A percentile compares a stretch with the other conserved stretches of the same genome.
Conservation (phyloP, 2,888 invertebrate genomes). For the Halictus ligatus region DNA sequence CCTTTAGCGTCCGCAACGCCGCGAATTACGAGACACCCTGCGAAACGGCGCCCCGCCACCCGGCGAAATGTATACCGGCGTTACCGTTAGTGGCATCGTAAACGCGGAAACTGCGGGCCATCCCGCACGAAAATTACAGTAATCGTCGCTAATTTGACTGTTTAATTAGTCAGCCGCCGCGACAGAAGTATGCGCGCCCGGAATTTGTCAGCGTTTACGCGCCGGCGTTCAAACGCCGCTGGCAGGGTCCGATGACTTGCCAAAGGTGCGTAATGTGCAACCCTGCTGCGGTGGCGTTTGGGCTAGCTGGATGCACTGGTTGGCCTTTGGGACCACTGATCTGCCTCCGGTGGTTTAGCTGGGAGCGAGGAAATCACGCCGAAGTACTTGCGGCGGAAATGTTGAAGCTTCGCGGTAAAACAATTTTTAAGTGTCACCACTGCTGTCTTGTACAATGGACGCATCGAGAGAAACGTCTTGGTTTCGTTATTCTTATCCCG, state of each 20-base stretch:
- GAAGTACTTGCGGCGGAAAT: background rate
- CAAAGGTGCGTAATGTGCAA: background rate
- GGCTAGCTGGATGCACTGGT: background rate
- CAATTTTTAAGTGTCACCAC: background rate
- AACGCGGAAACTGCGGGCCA: constrained; percentile 44
- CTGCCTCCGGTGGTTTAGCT: background rate
- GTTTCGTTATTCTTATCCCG: background rate
- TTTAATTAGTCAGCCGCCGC: constrained; percentile 60
- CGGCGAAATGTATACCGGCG: constrained; percentile 43
- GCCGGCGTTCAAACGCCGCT: background rate
- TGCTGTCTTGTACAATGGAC: no score
- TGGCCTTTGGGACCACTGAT: background rate
- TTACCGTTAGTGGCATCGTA: constrained; percentile 44
- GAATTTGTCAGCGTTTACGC: constrained; percentile 39
- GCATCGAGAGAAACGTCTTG: background rate
- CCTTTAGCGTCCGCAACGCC: constrained; percentile 31
- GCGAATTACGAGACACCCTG: constrained; percentile 57
- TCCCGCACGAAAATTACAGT: constrained; percentile 62
- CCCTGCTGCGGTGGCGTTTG: background rate
- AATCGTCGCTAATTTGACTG: constrained; percentile 64
- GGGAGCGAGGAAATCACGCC: background rate
- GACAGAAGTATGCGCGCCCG: constrained; percentile 27
- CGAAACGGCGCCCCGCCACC: constrained; percentile 38
- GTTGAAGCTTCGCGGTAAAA: background rate
- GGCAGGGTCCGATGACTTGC: background rate